These are phyloP conservation scores for Struthidea cinerea DNA, from an alignment of 2,113 vertebrate species.

Conservation along the genomic window DNA sequence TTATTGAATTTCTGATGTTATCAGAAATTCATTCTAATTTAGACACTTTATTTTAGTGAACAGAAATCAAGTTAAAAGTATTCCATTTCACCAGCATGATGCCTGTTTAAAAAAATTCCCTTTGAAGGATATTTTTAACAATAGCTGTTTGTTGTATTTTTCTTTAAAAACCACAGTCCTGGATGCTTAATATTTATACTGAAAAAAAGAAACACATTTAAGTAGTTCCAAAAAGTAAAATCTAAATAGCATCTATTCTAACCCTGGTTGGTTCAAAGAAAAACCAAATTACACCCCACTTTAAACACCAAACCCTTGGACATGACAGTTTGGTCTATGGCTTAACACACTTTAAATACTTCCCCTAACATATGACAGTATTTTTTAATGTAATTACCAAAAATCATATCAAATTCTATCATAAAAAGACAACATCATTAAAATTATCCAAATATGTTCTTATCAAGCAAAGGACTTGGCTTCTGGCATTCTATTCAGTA, in stretches of 20 bases:
- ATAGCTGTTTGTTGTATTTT: not conserved
- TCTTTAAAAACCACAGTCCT: accelerated
- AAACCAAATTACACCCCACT: not conserved
- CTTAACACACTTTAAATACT: not conserved
- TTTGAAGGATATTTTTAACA: not conserved
- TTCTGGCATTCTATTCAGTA: not conserved
- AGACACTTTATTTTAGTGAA: not conserved
- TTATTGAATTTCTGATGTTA: not conserved
- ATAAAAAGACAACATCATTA: not conserved
- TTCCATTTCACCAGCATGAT: not conserved
- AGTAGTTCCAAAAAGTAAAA: not conserved
- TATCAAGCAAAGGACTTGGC: not conserved
- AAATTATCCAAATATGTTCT: not conserved
- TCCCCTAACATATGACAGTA: not conserved
- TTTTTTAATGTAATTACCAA: not conserved
- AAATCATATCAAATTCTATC: not conserved
- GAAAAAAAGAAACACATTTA: not conserved
- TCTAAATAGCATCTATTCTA: not conserved
- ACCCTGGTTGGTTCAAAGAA: not conserved
- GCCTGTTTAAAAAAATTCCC: not conserved
- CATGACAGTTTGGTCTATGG: not conserved
- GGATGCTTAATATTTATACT: not conserved
- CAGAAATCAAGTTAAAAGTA: not conserved
- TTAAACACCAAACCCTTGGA: not conserved
- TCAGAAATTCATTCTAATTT: not conserved